Evolutionary conservation across 2,888 invertebrate species (phyloP).

Genomic region (Rugalucina vietnamica): DNA sequence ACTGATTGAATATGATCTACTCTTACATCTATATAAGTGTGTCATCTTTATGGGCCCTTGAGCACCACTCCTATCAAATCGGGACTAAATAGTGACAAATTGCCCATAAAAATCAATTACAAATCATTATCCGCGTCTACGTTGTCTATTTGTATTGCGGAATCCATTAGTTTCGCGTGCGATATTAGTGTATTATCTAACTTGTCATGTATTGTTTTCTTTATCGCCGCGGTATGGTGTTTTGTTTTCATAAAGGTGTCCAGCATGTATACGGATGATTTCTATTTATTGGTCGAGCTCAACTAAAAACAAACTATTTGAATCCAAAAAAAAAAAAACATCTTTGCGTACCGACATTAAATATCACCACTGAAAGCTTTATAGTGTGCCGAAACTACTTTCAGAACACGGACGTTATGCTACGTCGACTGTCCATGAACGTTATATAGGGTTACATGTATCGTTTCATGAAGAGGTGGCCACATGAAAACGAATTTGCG

Average conservation of each 20-base stretch:
- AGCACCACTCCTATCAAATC: constrained; percentile 24
- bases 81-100: constrained; percentile 53
- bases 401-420: too few species aligned
- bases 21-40: constrained; percentile 5
- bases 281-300: too few species aligned
- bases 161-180: neutral
- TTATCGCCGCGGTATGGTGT: neutral
- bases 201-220: neutral
- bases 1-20: too few species aligned
- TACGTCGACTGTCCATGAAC: neutral
- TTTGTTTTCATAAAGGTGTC: too few species aligned
- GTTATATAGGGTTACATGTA: neutral
- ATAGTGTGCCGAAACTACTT: too few species aligned
- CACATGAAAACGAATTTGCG: neutral
- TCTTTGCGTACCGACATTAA: too few species aligned
- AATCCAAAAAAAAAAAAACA: too few species aligned
- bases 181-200: neutral
- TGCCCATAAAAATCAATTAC: constrained; percentile 52
- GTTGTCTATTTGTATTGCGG: constrained; percentile 1
- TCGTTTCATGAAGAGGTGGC: neutral
- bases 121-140: constrained; percentile 1
- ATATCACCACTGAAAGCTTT: too few species aligned
- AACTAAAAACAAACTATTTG: too few species aligned
- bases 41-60: constrained; percentile 9
- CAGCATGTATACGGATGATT: too few species aligned